These are phyloP conservation scores for Apaloderma vittatum DNA, from an alignment of 2,113 vertebrate species.

Conservation along the genomic window DNA sequence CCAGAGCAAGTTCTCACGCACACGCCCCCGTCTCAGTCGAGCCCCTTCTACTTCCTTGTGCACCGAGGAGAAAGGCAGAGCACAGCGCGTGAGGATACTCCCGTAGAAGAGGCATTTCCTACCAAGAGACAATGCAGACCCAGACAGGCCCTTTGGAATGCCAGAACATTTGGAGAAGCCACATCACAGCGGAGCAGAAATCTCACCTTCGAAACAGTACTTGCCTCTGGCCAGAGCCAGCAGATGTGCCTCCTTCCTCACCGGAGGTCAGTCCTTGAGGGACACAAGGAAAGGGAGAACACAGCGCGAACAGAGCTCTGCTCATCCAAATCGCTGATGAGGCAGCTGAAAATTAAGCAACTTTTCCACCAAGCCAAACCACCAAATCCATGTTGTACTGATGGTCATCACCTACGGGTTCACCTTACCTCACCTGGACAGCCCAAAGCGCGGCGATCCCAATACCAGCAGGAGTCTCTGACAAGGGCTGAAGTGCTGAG, in stretches of 20 bases:
- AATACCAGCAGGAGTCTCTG: neutral
- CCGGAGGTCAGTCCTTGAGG: neutral
- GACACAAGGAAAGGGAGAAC: neutral
- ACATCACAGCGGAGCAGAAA: neutral
- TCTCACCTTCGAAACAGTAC: neutral
- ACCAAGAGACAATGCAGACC: neutral
- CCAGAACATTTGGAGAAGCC: neutral
- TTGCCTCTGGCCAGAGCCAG: neutral
- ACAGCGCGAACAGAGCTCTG: neutral
- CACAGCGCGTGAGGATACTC: neutral
- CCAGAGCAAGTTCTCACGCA: neutral
- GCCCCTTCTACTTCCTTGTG: neutral
- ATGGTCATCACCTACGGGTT: neutral
- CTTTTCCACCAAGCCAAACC: neutral
- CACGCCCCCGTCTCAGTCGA: neutral
- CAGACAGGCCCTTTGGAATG: neutral
- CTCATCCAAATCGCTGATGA: neutral
- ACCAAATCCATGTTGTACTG: neutral
- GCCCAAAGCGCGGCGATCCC: fast-evolving
- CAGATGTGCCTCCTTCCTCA: neutral
- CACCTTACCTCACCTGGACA: neutral
- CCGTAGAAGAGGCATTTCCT: neutral
- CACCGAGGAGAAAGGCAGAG: neutral
- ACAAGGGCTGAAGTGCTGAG: fast-evolving
- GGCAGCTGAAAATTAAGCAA: neutral